Evolutionary conservation across 2,113 vertebrate species (phyloP).

Genomic region (Micronisus gabar): DNA sequence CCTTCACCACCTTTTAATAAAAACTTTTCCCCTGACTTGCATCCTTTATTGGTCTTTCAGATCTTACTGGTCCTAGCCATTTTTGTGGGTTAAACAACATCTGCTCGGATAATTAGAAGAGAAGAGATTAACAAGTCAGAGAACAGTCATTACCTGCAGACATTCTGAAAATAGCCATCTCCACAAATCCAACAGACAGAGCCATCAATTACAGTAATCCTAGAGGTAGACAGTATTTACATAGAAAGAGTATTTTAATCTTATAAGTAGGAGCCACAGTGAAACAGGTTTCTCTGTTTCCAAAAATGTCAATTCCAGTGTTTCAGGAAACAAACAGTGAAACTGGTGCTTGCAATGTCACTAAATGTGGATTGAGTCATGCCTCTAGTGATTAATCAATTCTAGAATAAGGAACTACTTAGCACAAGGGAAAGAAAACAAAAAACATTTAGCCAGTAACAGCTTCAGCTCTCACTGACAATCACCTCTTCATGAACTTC

Average conservation of each 20-base stretch:
- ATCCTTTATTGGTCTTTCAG: neutral
- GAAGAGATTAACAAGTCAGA: conserved; percentile 23
- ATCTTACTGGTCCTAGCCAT: neutral
- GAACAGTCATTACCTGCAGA: conserved; percentile 33
- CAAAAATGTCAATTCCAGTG: neutral
- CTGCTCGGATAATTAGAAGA: neutral
- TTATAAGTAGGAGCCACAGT: neutral
- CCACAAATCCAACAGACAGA: neutral
- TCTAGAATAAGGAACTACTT: neutral
- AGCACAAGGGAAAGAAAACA: neutral
- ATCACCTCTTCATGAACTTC: neutral
- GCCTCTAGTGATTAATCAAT: neutral
- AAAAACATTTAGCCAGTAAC: neutral
- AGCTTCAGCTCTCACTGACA: neutral
- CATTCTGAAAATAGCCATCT: conserved; percentile 28
- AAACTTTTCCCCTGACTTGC: neutral
- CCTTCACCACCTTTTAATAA: neutral
- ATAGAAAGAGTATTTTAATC: neutral
- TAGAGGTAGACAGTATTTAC: neutral
- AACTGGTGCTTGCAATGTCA: neutral
- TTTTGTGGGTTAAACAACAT: neutral
- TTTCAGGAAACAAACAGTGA: neutral
- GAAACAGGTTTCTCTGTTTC: neutral
- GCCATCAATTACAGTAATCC: neutral
- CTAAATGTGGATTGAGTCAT: neutral